These are phyloP conservation scores for Trogon surrucura DNA, from an alignment of 2,113 vertebrate genomes.

Conservation along the genomic window DNA sequence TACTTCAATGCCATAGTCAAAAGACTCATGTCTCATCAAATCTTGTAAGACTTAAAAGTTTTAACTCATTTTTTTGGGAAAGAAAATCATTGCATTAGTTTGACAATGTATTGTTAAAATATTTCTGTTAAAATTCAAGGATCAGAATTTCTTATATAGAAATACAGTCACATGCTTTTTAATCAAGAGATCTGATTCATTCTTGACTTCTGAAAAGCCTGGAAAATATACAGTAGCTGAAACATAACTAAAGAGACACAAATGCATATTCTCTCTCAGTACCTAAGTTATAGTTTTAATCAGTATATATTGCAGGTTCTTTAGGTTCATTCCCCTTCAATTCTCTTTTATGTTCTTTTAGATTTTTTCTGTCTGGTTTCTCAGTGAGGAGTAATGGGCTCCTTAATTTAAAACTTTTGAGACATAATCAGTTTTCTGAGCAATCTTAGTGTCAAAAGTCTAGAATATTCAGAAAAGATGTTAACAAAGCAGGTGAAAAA, in stretches of 20 bases:
- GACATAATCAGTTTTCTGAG: not conserved
- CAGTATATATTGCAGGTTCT: too few species aligned
- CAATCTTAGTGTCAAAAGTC: slow-evolving; percentile 21
- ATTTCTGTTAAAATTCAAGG: not conserved
- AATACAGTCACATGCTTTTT: not conserved
- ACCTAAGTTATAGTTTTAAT: not conserved
- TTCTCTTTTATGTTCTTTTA: not conserved
- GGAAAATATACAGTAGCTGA: not conserved
- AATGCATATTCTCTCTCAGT: not conserved
- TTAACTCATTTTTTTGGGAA: fast-evolving
- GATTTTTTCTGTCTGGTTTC: not conserved
- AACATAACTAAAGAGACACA: not conserved
- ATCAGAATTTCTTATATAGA: not conserved
- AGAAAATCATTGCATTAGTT: not conserved
- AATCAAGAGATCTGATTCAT: not conserved
- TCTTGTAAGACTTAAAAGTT: not conserved
- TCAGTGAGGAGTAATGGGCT: not conserved
- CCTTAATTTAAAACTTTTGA: slow-evolving; percentile 51
- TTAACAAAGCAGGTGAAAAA: slow-evolving; percentile 60
- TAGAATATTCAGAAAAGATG: slow-evolving; percentile 54
- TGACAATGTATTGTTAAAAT: not conserved
- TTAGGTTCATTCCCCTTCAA: not conserved
- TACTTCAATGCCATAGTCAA: not conserved
- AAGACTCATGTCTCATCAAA: not conserved
- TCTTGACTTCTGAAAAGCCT: not conserved